Evolutionary conservation across 37 sponge, comb jelly and placozoan species (phyloP), one percentile per base, ranked within the genome.

Genomic region (Beroe forskalii): DNA sequence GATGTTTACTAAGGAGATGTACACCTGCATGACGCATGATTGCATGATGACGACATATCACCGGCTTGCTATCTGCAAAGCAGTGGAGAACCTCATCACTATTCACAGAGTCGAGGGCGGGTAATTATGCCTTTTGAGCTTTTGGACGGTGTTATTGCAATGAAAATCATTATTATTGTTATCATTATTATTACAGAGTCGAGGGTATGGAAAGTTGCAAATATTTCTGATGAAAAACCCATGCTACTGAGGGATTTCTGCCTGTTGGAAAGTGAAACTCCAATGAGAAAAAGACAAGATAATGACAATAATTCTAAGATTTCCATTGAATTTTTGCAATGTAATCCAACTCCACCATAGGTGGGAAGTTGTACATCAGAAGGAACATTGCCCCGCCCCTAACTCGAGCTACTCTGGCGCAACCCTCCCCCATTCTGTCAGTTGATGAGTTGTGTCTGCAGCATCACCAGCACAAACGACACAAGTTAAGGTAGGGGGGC

Each of bases 391-490:
- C 22, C 3, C 48, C 48, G 12, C 48, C 43, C 28, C 86, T 80
- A 1, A 44, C 55, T 19, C 86, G n/a, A 1, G 86, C 44, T 3
- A 35, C 40, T 14, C 44, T 80, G 38, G 38, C n/a, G 17, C n/a
- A 41, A 80, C 27, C 86, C 1, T 41, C 86, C 55, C 30, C 55
- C 3, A 40, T 25, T 42, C 55, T 80, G 1, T 2, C 17, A 41
- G 55, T 80, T 3, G 86, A 80, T 4, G 86, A 80, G 86, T 37
- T 80, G 86, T 80, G 86, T 80, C 86, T 80, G 9, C 86, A 80
- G 55, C 86, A 44, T n/a, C 44, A 44, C 28, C 40, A 42, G 35
- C 86, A 80, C 86, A 80, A 80, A 23, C 43, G 44, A 42, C 86
- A 80, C 48, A 80, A 80, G 86, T 23, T 44, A 23, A 40, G 55